Base-by-base conservation (phyloP, 2,888 invertebrate genomes). In the Oscheius sp. region DNA sequence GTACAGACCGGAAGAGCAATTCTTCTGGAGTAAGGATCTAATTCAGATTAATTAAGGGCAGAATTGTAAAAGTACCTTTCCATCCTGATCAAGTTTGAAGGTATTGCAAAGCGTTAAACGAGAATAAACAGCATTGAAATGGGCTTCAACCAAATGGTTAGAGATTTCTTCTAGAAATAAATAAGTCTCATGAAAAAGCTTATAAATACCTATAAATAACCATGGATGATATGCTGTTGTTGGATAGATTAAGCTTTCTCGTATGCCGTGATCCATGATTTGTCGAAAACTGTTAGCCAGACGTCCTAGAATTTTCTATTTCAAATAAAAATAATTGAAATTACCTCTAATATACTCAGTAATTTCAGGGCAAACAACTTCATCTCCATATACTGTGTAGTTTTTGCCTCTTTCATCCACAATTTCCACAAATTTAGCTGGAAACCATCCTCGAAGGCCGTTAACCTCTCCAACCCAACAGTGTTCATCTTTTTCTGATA, bases 51-150 rank as follows among this genome's bases (percentile, higher is more conserved):
- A 37, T 57, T 15, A 12, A 57, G n/a, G n/a, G n/a, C n/a, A n/a
- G n/a, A n/a, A n/a, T n/a, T 34, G n/a, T 17, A 3, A 34, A 50
- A 58, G 33, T 37, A 78, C 81, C 90, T 97, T 97, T 1, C 96
- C 96, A 90, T 98, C 97, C 89, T 98, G 97, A 89, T 98, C 98
- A 77, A 98, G 90, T 77, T 89, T 91, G 89, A 95, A 98, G 25
- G 98, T 98, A 90, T 96, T 96, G 87, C 97, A 98, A 29, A 98
- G 90, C 23, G 97, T 95, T 77, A 98, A 89, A 77, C 97, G 91
- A 83, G 96, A 96, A 86, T 97, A 97, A 2, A 98, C 97, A 1
- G 96, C 96, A 88, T 95, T 94, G 87, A 96, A 97, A 88, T 98
- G 96, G 88, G 93, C 93, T 88, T 96, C 96, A 37, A 98, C 96